Base-by-base conservation (phyloP, 1,140 invertebrate species). In the Anastatus disparis region DNA sequence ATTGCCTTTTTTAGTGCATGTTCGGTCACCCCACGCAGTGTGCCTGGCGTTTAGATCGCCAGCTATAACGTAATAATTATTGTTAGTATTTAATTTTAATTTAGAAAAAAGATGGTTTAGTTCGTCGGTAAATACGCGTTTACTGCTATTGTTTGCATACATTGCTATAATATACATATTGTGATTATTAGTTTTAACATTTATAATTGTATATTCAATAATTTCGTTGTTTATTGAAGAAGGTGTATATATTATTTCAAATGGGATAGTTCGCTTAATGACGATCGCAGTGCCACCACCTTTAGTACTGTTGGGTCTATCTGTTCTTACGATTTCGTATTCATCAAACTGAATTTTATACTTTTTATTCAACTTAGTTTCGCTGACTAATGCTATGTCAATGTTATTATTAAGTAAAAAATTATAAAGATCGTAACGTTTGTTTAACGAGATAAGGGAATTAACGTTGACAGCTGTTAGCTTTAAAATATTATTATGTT, bases 11-110 rank as follows among this genome's bases (percentile, higher is more conserved):
- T 61, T 17, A n/a, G 75, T 76, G 15, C 70, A 50, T 1, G 53
- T 12, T 0, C 0, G 13, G 27, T 78, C 74, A 27, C 40, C 40
- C 74, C 74, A 78, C 9, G 70, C 22, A 9, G 12, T 40, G 27
- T 74, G 64, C 38, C 65, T 68, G 0, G 77, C 71, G 42, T 77
- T 77, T 15, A 79, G 26, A 29, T 79, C 75, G 1, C 77, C 71
- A 6, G 76, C 73, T 9, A 77, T 1, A 31, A 76, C 35, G 40
- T 72, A 77, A 12, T 29, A 71, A 24, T 75, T 74, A 3, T 70
- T 59, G 4, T 31, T 3, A 12, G 53, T 0, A 20, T 46, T 12
- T 0, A 77, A 24, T 3, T 75, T 72, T 17, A 76, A 29, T 26
- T 69, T 61, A 20, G 40, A 0, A 44, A 77, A 76, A 38, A 76